phyloP scores from a whole-genome alignment of 1,140 invertebrate species.

The Drosophila tristis region DNA sequence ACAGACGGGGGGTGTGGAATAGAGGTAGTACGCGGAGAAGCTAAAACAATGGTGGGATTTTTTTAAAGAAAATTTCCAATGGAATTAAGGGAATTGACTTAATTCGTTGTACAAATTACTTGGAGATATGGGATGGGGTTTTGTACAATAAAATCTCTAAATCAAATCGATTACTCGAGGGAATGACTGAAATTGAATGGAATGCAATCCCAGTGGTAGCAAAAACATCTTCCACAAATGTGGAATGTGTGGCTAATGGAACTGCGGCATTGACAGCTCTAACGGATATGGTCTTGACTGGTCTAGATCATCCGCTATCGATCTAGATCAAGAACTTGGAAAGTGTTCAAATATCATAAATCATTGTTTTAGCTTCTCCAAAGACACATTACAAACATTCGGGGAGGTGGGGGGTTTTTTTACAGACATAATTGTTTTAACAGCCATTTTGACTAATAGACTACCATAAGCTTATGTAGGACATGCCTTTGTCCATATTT shows the following conservation, averaged over 20 bases:
- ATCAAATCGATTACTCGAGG: too few relatives aligned
- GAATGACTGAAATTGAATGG: too few relatives aligned
- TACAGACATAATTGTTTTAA: slow-evolving; percentile 43
- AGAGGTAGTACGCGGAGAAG: slow-evolving; percentile 15
- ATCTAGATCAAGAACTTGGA: slow-evolving; percentile 18
- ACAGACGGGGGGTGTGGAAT: neutral
- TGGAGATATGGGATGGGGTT: too few relatives aligned
- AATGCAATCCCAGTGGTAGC: neutral
- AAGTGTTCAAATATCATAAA: slow-evolving; percentile 26
- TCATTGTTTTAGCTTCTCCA: slow-evolving; percentile 53
- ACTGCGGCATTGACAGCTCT: neutral
- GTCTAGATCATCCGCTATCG: slow-evolving; percentile 10
- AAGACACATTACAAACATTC: slow-evolving; percentile 39
- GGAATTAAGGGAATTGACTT: too few relatives aligned
- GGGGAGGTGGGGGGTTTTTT: neutral
- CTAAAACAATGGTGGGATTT: slow-evolving; percentile 51
- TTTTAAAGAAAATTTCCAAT: neutral
- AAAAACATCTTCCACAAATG: slow-evolving; percentile 6
- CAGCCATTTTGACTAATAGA: slow-evolving; percentile 59
- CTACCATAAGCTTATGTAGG: slow-evolving; percentile 67
- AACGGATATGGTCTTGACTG: neutral
- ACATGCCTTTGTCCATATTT: slow-evolving; percentile 29
- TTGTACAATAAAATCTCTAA: too few relatives aligned
- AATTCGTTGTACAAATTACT: too few relatives aligned
- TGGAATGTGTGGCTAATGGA: neutral